A percentile compares a stretch with the other conserved stretches of the same genome.
These are phyloP conservation scores for Micromussa lordhowensis DNA, from an alignment of 92 coral and sea anemone genomes.

Conservation along the genomic window DNA sequence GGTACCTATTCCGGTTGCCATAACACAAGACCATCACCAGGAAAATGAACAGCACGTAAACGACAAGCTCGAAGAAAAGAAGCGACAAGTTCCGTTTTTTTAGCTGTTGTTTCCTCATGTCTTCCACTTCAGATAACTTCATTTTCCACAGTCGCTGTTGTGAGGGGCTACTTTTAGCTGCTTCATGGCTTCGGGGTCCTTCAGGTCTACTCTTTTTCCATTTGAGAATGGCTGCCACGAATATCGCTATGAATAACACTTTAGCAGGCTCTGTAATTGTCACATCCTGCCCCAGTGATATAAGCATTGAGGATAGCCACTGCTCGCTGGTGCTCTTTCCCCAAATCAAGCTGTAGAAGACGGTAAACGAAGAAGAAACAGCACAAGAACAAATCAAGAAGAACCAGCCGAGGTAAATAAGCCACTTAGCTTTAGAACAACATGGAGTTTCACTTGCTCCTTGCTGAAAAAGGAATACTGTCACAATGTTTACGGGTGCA, in stretches of 20 bases:
- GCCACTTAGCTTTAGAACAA: neutral
- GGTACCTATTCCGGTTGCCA: constrained; percentile 47
- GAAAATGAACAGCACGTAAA: constrained; percentile 41
- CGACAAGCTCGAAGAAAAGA: constrained; percentile 22
- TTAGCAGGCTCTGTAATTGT: constrained; percentile 52
- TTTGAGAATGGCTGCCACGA: constrained; percentile 13
- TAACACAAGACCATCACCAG: constrained; percentile 55
- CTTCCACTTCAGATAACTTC: constrained; percentile 24
- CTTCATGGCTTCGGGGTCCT: neutral
- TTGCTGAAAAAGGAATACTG: constrained; percentile 58
- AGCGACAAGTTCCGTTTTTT: constrained; percentile 25
- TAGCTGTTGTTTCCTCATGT: constrained; percentile 4
- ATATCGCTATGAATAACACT: constrained; percentile 43
- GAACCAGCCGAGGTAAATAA: neutral
- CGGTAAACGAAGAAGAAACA: no score
- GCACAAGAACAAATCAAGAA: neutral
- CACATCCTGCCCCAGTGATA: constrained; percentile 59
- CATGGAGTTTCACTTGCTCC: neutral
- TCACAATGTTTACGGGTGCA: constrained; percentile 72
- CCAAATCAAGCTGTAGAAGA: constrained; percentile 41
- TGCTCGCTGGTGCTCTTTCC: constrained; percentile 51
- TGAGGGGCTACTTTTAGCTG: no score
- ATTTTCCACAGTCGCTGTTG: neutral
- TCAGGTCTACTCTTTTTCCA: neutral
- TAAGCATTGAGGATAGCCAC: constrained; percentile 65